These are phyloP conservation scores for Poecilia velifera DNA, from an alignment of 2,797 vertebrate genomes.

Conservation along the genomic window DNA sequence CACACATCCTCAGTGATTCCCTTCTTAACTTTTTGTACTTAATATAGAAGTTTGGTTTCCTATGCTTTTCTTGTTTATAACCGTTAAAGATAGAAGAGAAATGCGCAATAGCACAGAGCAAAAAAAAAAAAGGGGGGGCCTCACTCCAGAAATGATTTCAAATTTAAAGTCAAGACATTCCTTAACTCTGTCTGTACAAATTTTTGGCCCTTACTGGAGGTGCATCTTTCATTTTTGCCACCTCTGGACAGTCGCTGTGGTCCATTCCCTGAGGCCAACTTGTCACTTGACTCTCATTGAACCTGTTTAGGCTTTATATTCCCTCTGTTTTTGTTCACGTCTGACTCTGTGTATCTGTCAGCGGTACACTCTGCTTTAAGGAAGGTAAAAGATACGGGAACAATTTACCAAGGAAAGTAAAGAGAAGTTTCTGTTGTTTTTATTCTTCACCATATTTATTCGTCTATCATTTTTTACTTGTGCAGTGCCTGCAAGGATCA, in stretches of 20 bases:
- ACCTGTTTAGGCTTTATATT: constrained; percentile 47
- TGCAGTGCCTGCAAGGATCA: neutral
- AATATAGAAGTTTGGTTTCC: constrained; percentile 36
- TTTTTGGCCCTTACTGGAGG: constrained; percentile 43
- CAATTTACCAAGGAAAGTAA: constrained; percentile 10
- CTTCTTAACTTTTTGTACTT: constrained; percentile 22
- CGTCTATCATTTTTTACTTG: neutral
- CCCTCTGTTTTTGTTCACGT: constrained; percentile 38
- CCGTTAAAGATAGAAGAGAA: constrained; percentile 20
- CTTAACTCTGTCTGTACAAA: constrained; percentile 32
- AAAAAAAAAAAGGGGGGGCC: constrained; percentile 5
- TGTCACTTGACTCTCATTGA: constrained; percentile 53
- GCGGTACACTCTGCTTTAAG: constrained; percentile 27
- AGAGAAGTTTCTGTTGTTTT: constrained; percentile 5
- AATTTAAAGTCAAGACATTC: constrained; percentile 31
- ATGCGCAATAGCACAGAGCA: neutral
- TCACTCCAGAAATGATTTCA: constrained; percentile 12
- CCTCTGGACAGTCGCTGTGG: constrained; percentile 35
- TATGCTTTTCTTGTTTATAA: constrained; percentile 10
- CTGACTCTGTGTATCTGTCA: constrained; percentile 50
- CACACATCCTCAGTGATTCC: constrained; percentile 26
- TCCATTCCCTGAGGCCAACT: constrained; percentile 47
- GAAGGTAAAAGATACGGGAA: constrained; percentile 9
- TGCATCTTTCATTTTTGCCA: constrained; percentile 31
- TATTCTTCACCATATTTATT: constrained; percentile 17